These are phyloP conservation scores for Rhynchopsitta pachyrhyncha DNA, from an alignment of 2,113 vertebrate genomes.

Conservation along the genomic window DNA sequence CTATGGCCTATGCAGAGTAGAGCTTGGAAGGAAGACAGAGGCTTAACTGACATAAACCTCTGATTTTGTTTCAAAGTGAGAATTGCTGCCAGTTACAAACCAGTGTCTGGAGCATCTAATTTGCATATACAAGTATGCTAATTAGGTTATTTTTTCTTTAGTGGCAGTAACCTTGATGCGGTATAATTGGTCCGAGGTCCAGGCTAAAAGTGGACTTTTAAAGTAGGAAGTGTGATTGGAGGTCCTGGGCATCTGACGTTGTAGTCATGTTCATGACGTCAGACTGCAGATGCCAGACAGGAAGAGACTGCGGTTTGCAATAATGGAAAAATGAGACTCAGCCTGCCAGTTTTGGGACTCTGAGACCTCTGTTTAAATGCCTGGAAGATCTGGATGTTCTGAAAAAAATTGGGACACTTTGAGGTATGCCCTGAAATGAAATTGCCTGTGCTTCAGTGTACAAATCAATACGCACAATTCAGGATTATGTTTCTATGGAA, in stretches of 20 bases:
- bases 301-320: conserved; percentile 42
- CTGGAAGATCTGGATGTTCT: conserved; percentile 50
- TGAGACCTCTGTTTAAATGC: conserved; percentile 57
- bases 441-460: conserved; percentile 45
- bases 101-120: conserved; percentile 3
- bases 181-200: conserved; percentile 28
- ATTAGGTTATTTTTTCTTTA: conserved; percentile 51
- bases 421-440: conserved; percentile 57
- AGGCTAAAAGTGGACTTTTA: conserved; percentile 55
- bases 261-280: conserved; percentile 39
- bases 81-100: conserved; percentile 10
- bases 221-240: conserved; percentile 55
- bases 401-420: conserved; percentile 42
- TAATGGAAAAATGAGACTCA: conserved; percentile 45
- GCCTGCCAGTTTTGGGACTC: conserved; percentile 44
- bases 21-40: background rate
- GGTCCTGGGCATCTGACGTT: conserved; percentile 30
- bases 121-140: conserved; percentile 50
- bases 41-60: background rate
- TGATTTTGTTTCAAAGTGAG: background rate
- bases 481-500: conserved; percentile 8
- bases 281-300: conserved; percentile 42
- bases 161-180: conserved; percentile 28
- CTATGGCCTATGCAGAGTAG: background rate
- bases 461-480: background rate